Conservation (phyloP, 1,140 invertebrate species). For the Phortica variegata region DNA sequence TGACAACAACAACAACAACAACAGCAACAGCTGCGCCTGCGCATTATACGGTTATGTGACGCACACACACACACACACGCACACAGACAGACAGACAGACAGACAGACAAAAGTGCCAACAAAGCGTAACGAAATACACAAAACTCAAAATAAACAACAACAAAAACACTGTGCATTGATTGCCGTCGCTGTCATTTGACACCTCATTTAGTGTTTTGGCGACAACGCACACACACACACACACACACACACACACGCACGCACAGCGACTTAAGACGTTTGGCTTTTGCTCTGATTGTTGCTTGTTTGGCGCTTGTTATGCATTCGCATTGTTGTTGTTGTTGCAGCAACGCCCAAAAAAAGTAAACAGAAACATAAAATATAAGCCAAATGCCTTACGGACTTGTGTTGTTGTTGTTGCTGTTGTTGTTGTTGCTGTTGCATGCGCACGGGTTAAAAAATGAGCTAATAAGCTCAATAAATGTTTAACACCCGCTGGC, state of each 20-base stretch:
- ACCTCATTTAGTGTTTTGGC: conserved; percentile 39
- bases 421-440: too few species aligned
- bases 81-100: too few species aligned
- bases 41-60: too few species aligned
- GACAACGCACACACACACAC: conserved; percentile 7
- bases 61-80: too few species aligned
- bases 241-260: neutral
- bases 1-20: conserved; percentile 6
- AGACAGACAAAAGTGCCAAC: too few species aligned
- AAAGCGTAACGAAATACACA: too few species aligned
- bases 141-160: neutral
- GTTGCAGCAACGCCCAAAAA: too few species aligned
- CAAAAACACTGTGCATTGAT: neutral
- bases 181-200: conserved; percentile 47
- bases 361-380: too few species aligned
- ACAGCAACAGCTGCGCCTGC: neutral
- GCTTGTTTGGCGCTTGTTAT: too few species aligned
- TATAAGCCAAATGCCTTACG: too few species aligned
- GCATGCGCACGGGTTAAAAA: conserved; percentile 27
- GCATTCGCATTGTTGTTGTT: too few species aligned
- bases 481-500: conserved; percentile 53
- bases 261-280: neutral
- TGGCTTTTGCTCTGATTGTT: neutral
- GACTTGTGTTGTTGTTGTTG: too few species aligned
- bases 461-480: conserved; percentile 52